phyloP scores from a whole-genome alignment of 1,140 invertebrate genomes.

The Drosophila obscura region DNA sequence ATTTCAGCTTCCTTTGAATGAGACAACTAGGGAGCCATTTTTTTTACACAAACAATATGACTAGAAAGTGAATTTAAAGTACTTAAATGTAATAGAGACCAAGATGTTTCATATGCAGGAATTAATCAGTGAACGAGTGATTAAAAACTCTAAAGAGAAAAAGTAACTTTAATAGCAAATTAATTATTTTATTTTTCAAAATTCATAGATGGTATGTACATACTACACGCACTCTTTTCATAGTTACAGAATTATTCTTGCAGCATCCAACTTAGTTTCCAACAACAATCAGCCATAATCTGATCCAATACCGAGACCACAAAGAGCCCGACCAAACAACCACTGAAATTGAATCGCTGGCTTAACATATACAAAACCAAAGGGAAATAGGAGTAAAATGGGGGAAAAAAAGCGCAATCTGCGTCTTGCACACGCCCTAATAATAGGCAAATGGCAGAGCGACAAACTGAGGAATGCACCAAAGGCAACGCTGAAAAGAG shows the following conservation, averaged over 20 bases:
- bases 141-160: too few species aligned
- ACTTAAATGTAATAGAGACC: too few species aligned
- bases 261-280: too few species aligned
- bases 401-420: slow-evolving; percentile 32
- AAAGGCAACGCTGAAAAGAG: slow-evolving; percentile 22
- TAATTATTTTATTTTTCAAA: too few species aligned
- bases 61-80: background rate
- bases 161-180: too few species aligned
- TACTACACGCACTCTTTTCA: too few species aligned
- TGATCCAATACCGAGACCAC: too few species aligned
- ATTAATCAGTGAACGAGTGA: too few species aligned
- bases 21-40: slow-evolving; percentile 1
- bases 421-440: slow-evolving; percentile 37
- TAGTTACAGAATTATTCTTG: too few species aligned
- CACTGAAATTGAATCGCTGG: slow-evolving; percentile 46
- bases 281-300: too few species aligned
- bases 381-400: background rate
- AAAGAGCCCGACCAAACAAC: slow-evolving; percentile 12
- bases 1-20: slow-evolving; percentile 23
- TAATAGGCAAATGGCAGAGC: slow-evolving; percentile 48
- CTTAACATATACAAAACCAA: slow-evolving; percentile 6
- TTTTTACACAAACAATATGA: background rate
- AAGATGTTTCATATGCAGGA: too few species aligned
- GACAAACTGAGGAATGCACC: slow-evolving; percentile 28
- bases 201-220: too few species aligned